phyloP scores from a whole-genome alignment of 2,888 invertebrate genomes.

The Drosophila meridionalis region DNA sequence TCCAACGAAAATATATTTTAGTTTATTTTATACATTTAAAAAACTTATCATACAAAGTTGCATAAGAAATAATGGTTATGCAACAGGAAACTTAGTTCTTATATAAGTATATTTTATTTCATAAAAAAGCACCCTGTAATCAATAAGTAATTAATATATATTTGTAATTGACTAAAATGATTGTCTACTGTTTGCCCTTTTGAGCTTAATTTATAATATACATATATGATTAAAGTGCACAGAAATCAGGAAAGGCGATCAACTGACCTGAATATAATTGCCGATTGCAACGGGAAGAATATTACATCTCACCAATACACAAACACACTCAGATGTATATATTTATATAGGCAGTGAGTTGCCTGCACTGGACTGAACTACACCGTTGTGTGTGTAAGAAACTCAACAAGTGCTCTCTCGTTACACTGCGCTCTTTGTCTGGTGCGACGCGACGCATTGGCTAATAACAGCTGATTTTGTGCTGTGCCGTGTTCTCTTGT shows the following conservation, averaged over 20 bases:
- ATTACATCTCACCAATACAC: neutral
- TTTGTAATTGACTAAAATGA: slow-evolving; percentile 1
- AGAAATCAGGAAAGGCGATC: neutral
- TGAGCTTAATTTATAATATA: neutral
- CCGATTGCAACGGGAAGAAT: neutral
- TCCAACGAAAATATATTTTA: neutral
- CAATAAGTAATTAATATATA: neutral
- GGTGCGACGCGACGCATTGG: slow-evolving; percentile 10
- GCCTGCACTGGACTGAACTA: neutral
- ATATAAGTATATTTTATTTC: no score
- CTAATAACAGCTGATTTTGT: slow-evolving; percentile 42
- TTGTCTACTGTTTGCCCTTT: slow-evolving; percentile 9
- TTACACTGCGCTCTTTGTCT: neutral
- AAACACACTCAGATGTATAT: neutral
- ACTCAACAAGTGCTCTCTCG: slow-evolving; percentile 47
- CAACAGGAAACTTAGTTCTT: neutral
- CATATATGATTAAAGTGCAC: neutral
- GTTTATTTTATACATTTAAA: no score
- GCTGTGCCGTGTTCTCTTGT: slow-evolving; percentile 1
- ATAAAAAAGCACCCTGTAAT: neutral
- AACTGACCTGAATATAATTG: neutral
- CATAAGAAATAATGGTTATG: no score
- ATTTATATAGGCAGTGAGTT: neutral
- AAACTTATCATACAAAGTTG: no score
- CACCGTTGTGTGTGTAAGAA: slow-evolving; percentile 25